Percentiles rank a stretch among this genome's conserved stretches.
Conservation (phyloP, 2,113 vertebrate species). For the Calidris pugnax region DNA sequence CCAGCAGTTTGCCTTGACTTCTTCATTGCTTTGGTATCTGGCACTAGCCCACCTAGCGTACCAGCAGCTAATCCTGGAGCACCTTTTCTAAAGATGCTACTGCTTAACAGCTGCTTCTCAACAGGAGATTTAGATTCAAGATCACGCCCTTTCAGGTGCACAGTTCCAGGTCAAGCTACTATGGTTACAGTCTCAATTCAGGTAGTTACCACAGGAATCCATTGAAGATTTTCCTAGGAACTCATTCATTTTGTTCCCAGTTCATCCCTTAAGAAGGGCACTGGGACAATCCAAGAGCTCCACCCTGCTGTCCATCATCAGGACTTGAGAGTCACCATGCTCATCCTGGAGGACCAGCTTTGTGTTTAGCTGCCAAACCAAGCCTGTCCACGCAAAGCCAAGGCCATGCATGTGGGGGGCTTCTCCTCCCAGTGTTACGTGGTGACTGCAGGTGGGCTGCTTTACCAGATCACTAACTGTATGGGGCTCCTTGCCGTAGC, state of each 20-base stretch:
- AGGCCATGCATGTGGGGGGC: accelerated
- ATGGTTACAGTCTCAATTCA: background rate
- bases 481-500: background rate
- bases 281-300: background rate
- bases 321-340: too few relatives aligned
- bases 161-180: background rate
- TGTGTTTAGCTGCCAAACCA: background rate
- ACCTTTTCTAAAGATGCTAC: background rate
- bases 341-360: background rate
- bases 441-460: background rate
- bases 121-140: background rate
- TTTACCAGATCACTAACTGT: background rate
- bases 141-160: background rate
- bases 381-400: background rate
- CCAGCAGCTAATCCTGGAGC: background rate
- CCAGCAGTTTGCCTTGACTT: background rate
- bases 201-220: background rate
- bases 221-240: background rate
- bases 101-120: background rate
- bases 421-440: background rate
- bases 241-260: background rate
- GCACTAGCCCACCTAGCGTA: background rate
- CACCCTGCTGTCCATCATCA: background rate
- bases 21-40: background rate
- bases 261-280: background rate